phyloP scores from a whole-genome alignment of 1,140 invertebrate species.

The Sweltsa coloradensis region DNA sequence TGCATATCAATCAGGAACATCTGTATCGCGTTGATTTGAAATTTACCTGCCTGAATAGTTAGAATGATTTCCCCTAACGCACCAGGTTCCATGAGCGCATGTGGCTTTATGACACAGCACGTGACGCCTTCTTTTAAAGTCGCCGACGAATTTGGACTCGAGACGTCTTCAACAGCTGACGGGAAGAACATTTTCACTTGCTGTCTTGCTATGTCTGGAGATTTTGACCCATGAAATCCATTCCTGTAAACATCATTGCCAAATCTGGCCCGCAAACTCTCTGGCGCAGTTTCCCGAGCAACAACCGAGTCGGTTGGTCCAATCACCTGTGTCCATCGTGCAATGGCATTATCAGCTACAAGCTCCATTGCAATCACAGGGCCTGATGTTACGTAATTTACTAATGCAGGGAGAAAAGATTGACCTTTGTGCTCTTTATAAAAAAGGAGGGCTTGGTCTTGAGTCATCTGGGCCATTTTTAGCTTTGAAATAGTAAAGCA shows the following conservation, averaged over 20 bases:
- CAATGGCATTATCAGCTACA: conserved; percentile 55
- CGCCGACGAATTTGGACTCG: background rate
- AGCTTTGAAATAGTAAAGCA: conserved; percentile 59
- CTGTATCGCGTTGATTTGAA: conserved; percentile 63
- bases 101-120: conserved; percentile 85
- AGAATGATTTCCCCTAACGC: conserved; percentile 52
- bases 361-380: conserved; percentile 61
- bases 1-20: conserved; percentile 64
- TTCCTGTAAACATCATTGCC: conserved; percentile 58
- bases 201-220: conserved; percentile 38
- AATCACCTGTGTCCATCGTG: conserved; percentile 43
- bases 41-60: conserved; percentile 60
- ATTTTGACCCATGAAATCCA: conserved; percentile 55
- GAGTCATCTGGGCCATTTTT: conserved; percentile 50
- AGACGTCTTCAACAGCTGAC: conserved; percentile 10
- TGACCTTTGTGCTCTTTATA: conserved; percentile 42
- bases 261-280: conserved; percentile 54
- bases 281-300: conserved; percentile 41
- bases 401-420: conserved; percentile 45
- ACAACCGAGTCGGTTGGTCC: conserved; percentile 52
- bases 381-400: conserved; percentile 55
- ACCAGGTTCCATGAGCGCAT: conserved; percentile 59
- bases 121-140: conserved; percentile 66
- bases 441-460: conserved; percentile 45
- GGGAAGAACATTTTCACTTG: conserved; percentile 20